Conservation (phyloP, 2,113 vertebrate genomes). For the Zosterops borbonicus region DNA sequence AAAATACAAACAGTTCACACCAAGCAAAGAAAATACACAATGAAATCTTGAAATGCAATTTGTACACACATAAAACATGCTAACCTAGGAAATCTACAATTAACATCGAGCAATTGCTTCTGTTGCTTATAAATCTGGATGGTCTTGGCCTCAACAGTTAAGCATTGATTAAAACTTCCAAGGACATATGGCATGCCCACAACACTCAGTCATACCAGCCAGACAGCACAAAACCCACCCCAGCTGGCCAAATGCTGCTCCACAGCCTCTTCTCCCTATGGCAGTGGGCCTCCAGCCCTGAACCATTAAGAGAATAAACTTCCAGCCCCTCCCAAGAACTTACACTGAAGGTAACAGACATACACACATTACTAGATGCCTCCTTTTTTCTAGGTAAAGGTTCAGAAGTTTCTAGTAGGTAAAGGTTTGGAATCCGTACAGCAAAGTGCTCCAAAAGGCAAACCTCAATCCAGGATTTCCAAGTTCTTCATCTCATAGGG, state of each 20-base stretch:
- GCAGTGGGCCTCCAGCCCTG: background rate
- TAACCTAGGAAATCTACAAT: background rate
- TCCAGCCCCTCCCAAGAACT: background rate
- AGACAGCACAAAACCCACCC: background rate
- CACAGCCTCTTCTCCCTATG: background rate
- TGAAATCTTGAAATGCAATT: background rate
- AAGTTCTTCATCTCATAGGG: background rate
- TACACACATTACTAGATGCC: rapidly evolving
- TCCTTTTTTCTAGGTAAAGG: background rate
- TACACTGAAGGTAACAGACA: background rate
- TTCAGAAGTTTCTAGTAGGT: background rate
- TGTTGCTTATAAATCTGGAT: background rate
- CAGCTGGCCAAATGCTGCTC: background rate
- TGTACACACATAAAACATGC: background rate
- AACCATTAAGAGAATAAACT: background rate
- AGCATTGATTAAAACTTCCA: background rate
- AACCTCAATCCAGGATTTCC: background rate
- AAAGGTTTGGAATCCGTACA: background rate
- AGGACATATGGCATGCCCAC: background rate
- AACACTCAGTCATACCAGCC: background rate
- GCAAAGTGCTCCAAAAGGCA: background rate
- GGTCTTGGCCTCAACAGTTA: background rate
- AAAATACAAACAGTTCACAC: background rate
- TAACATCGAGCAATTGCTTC: background rate
- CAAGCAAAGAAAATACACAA: background rate